These are phyloP conservation scores for Sarcophilus harrisii DNA, from an alignment of 2,797 vertebrate genomes.

Conservation along the genomic window DNA sequence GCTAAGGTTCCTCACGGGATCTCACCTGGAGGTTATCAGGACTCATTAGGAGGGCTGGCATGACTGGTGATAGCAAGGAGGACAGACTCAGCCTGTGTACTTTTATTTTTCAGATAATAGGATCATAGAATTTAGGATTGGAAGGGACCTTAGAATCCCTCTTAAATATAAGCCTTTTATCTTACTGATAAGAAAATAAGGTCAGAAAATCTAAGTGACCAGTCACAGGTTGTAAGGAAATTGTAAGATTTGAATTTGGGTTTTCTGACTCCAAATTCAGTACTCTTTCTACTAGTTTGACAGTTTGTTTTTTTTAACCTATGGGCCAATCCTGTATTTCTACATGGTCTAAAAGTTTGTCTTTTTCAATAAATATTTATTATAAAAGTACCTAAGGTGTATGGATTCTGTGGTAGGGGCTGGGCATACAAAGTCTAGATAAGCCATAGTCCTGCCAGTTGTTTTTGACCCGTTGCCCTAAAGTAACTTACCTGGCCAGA, in stretches of 20 bases:
- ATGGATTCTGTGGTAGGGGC: not conserved
- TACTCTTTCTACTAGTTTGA: not conserved
- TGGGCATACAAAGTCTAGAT: not conserved
- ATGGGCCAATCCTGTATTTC: not conserved
- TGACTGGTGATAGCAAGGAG: not conserved
- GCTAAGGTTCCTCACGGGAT: not conserved
- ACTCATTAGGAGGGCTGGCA: not conserved
- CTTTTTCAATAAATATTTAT: not conserved
- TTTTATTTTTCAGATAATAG: not conserved
- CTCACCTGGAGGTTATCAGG: not conserved
- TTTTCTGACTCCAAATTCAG: not conserved
- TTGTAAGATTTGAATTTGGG: not conserved
- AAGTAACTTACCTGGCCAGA: not conserved
- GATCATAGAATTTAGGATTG: not conserved
- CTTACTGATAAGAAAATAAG: not conserved
- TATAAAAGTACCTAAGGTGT: not conserved
- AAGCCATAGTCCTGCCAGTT: not conserved
- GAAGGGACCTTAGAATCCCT: not conserved
- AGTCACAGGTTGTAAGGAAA: not conserved
- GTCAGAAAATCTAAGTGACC: not conserved
- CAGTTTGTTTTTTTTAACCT: not conserved
- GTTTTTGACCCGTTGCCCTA: conserved; percentile 10
- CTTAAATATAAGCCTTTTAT: not conserved
- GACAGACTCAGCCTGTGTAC: not conserved
- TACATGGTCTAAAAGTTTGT: not conserved